Evolutionary conservation across 2,888 invertebrate genomes (phyloP), one percentile per base, ranked within the genome.

Genomic region (Drosophila antonietae): DNA sequence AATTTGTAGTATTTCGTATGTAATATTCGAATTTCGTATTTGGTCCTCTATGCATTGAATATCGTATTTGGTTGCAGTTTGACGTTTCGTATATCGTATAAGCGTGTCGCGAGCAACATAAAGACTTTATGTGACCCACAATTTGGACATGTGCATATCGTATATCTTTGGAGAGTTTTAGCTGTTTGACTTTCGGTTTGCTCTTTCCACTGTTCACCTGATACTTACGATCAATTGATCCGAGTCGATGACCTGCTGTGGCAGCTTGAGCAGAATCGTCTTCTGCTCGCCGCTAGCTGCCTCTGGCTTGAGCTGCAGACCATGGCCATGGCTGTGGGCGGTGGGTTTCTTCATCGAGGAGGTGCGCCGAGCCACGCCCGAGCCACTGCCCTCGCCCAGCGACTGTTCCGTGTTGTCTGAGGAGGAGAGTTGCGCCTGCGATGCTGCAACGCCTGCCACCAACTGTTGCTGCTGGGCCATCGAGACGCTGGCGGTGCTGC

Each of bases 361-460:
- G 56, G 69, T 80, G 46, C 92, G 84, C 4, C 70, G 55, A 10
- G 73, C 53, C 43, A 56, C 23, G 14, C 53, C 57, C 15, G 68
- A 51, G 51, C 69, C 39, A 39, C 71, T 53, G 53, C 68, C 62
- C 14, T 78, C 78, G 67, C 83, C 92, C 57, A 89, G 43, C 23
- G 92, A 93, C 55, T 91, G 87, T 55, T 92, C 93, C 0, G 93
- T 93, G 68, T 92, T 93, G 56, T 93, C 93, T 4, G 93, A 92
- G 31, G 93, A 93, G 18, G 93, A 93, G 3, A 66, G 53, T 43
- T 61, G 71, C 12, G 53, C 49, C 47, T 68, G 67, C 0, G 44
- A 41, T 10, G 51, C 14, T 12, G 56, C 41, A 31, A 12, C 56
- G 43, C 39, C 52, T 9, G 52, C 51, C 55, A 37, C 44, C 53